Conservation (phyloP, 2,797 vertebrate species). For the Ficedula albicollis region DNA sequence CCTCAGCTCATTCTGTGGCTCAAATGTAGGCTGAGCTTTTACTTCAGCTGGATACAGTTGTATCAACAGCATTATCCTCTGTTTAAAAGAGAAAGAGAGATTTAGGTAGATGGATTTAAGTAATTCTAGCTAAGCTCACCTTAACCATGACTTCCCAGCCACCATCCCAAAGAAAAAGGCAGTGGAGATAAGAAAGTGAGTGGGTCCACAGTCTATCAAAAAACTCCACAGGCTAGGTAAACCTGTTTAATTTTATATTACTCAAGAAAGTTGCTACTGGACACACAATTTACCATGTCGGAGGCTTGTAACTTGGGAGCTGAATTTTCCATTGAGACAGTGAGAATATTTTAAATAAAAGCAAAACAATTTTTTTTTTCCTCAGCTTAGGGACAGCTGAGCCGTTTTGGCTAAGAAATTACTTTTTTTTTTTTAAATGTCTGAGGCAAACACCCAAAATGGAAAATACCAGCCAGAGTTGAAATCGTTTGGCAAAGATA, state of each 20-base stretch:
- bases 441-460: conserved; percentile 57
- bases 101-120: neutral
- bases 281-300: neutral
- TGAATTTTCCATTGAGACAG: neutral
- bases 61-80: neutral
- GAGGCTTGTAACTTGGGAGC: neutral
- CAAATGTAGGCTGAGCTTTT: neutral
- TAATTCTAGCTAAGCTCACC: neutral
- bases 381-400: conserved; percentile 50
- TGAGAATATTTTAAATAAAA: conserved; percentile 31
- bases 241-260: neutral
- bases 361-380: neutral
- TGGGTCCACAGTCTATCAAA: neutral
- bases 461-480: conserved; percentile 64
- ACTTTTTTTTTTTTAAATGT: conserved; percentile 9
- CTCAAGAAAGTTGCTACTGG: neutral
- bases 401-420: conserved; percentile 38
- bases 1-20: neutral
- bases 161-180: neutral
- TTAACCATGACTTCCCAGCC: neutral
- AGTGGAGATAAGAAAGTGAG: neutral
- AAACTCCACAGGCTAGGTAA: neutral
- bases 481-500: conserved; percentile 52
- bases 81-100: neutral
- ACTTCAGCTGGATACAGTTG: neutral